Base-by-base conservation (phyloP, 2,888 invertebrate species). In the Amorpha juglandis region DNA sequence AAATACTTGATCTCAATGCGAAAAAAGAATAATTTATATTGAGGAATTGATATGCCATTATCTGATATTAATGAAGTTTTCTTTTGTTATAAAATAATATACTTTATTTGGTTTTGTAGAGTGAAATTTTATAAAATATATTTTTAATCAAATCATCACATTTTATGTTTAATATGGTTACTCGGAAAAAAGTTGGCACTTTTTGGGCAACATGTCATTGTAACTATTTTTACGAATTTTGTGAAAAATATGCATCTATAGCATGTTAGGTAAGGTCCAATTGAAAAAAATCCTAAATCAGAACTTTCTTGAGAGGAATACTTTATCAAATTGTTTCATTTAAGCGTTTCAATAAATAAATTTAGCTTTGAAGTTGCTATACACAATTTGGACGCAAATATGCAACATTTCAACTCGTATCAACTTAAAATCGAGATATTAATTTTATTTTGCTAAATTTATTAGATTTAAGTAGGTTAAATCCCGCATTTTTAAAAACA, bases 1-100 rank as follows among this genome's bases (percentile, higher is more conserved):
- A 71, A 69, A 71, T 68, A 69, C 76, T 76, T 85, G 85, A 85
- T 86, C 84, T 85, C 85, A 80, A 45, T 12, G 19, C 51, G 21
- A 51, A 38, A 58, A 19, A 53, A 53, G 27, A 14, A 42, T 58
- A 58, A 58, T 58, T 58, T 58, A 58, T 58, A 58, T 58, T 58
- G 58, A 42, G 19, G 38, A 58, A 58, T 58, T 58, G 42, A 58
- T 58, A 42, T 42, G 58, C 42, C 58, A 58, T 58, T 58, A 42
- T 58, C 12, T 58, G 58, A 58, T 58, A 58, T 58, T 58, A 58
- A 58, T 58, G 58, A 42, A 58, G 42, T 58, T 58, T 58, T 33
- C 33, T 27, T 53, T 42, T 58, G 58, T 58, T 58, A 19, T 19
- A 19, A 42, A 19, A 58, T 27, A 38, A 42, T 58, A 58, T 58